A percentile compares a stretch with the other conserved stretches of the same genome.
phyloP scores from a whole-genome alignment of 2,113 vertebrate genomes.

The Pachyramphus minor region DNA sequence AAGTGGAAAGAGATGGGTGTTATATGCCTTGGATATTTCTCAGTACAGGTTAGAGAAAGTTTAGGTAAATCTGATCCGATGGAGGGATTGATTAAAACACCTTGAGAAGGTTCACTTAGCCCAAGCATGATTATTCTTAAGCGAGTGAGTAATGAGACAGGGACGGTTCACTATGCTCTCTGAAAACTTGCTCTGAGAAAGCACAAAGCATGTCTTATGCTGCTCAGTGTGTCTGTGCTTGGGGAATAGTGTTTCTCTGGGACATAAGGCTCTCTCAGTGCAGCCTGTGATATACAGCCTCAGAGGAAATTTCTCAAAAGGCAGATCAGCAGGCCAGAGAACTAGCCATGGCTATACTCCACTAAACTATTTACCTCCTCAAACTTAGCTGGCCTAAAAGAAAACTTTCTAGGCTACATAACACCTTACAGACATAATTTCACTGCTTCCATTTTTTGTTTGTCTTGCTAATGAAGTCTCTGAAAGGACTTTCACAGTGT shows the following conservation, averaged over 20 bases:
- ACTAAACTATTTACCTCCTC: not conserved
- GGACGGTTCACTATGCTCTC: not conserved
- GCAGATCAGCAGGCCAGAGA: not conserved
- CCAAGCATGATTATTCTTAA: not conserved
- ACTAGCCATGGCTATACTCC: accelerated
- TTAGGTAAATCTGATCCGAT: not conserved
- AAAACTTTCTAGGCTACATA: not conserved
- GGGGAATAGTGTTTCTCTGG: not conserved
- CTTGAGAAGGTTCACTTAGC: not conserved
- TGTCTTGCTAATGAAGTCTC: not conserved
- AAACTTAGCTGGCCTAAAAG: not conserved
- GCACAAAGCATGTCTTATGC: not conserved
- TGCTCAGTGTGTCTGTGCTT: not conserved
- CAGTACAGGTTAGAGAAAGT: not conserved
- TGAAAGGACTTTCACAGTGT: not conserved
- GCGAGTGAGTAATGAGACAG: not conserved
- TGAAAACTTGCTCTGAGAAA: not conserved
- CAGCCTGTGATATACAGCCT: not conserved
- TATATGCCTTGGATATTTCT: not conserved
- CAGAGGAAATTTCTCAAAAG: not conserved
- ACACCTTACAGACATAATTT: not conserved
- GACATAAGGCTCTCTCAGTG: not conserved
- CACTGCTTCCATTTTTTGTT: not conserved
- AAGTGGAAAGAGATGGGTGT: not conserved
- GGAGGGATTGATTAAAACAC: not conserved